Evolutionary conservation across 2,888 invertebrate species (phyloP), one percentile per base, ranked within the genome.

Genomic region (Dyspetes luteomarginatus): DNA sequence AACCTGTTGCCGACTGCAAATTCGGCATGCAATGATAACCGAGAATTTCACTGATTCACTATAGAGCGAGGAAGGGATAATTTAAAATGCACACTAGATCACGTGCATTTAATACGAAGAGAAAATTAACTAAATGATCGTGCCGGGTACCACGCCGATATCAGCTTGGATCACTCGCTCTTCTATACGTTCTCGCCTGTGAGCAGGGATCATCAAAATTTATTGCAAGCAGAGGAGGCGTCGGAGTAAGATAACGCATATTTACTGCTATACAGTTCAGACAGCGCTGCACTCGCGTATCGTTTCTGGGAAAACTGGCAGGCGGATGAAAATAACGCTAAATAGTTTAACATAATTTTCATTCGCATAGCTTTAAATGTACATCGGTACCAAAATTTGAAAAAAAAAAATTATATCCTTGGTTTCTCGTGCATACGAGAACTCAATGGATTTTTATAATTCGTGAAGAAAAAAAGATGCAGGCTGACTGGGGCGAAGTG

Each of bases 1-100:
- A 71, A 60, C 60, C 48, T 48, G 48, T 48, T 48, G 60, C 48
- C n/a, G 24, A 30, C 30, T 45, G 60, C 48, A 48, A 36, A 36
- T 19, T 28, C 7, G 17, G 9, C 15, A 4, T 9, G 58, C 22
- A 22, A 60, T 36, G 12, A 12, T 22, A 36, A 15, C 17, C 3
- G 36, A 28, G 17, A 68, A 43, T 50, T 67, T 60, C 28, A 26
- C 67, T 75, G 75, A 75, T 68, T 75, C 75, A 68, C 41, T 50
- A 50, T 41, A 28, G 26, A 55, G 45, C 45, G 28, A 12, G 36
- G 55, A 41, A 19, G 3, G 26, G 36, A 26, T 43, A 12, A 43
- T 55, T 68, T 15, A 24, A 24, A 43, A 30, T 19, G 12, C 4
- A 17, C 55, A 55, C 60, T 24, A 17, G 12, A 48, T 36, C 15